Base-by-base conservation (phyloP, 2,888 invertebrate genomes). In the Pseudeuparius sepicola region DNA sequence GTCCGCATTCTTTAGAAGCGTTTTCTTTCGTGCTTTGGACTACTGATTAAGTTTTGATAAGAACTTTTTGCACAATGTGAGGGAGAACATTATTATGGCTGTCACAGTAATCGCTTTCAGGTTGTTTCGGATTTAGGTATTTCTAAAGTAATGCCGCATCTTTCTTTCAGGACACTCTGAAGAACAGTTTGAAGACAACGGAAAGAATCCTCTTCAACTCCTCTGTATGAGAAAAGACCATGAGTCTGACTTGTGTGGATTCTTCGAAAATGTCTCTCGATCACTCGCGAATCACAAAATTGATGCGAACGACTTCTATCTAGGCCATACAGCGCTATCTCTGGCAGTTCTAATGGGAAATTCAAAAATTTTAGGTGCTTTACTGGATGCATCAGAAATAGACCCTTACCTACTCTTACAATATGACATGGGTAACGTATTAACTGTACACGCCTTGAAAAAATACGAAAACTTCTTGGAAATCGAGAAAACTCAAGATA, bases 161-260 rank as follows among this genome's bases (percentile, higher is more conserved):
- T n/a, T n/a, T n/a, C n/a, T n/a, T n/a, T n/a, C n/a, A n/a, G n/a
- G n/a, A n/a, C n/a, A n/a, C n/a, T n/a, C n/a, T n/a, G n/a, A n/a
- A n/a, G n/a, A n/a, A n/a, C n/a, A n/a, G 4, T 32, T 40, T 14
- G 40, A 43, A 13, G 53, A 53, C 35, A 14, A 15, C 12, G 60
- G 60, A 4, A 61, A 61, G 43, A 60, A 57, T 13, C 50, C 56
- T 3, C 44, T 63, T 15, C 62, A 63, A 33, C 43, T 62, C 9
- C 39, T 63, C 3, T 54, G 54, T 31, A 48, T 61, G 48, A 44
- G 62, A 34, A 47, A 50, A 15, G 61, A 63, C 41, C 59, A 53
- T 35, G 23, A 35, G 3, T 32, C 39, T 3, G 57, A 59, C 31
- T 17, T 42, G 4, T 36, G 41, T 7, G 30, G 45, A 29, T 44